phyloP scores from a whole-genome alignment of 2,113 vertebrate species.

The Podarcis cretensis region DNA sequence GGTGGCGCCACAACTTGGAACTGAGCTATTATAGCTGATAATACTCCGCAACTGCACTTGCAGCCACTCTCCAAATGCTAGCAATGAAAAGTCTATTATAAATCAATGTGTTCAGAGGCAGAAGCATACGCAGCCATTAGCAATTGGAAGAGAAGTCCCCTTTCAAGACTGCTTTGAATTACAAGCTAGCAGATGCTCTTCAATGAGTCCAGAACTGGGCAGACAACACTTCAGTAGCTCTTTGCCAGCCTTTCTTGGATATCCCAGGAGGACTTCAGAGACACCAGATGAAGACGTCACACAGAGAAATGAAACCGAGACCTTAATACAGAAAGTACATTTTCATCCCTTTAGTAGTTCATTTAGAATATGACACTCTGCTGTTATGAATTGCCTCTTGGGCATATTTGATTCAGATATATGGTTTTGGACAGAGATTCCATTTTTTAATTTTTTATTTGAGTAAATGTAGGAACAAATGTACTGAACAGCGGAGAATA shows the following conservation, averaged over 20 bases:
- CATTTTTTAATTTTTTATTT: no score
- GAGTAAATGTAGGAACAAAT: neutral
- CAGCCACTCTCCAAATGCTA: neutral
- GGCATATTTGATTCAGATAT: neutral
- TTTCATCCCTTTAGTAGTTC: constrained; percentile 1
- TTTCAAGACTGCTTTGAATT: constrained; percentile 14
- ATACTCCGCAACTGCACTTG: neutral
- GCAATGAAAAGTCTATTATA: neutral
- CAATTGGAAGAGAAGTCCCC: neutral
- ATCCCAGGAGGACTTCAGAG: neutral
- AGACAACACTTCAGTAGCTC: neutral
- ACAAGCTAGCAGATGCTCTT: neutral
- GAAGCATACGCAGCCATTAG: neutral
- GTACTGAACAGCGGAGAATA: neutral
- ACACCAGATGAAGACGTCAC: neutral
- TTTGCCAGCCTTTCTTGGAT: neutral
- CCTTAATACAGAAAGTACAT: neutral
- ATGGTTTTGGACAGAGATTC: neutral
- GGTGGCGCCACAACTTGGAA: neutral
- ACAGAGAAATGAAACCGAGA: neutral
- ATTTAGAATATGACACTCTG: neutral
- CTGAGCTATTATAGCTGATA: constrained; percentile 4
- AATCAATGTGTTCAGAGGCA: neutral
- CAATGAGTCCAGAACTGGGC: neutral
- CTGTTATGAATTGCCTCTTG: neutral